Percentiles rank a stretch among this genome's conserved stretches.
Conservation (phyloP, 2,797 vertebrate species). For the Cirrhinus mrigala region DNA sequence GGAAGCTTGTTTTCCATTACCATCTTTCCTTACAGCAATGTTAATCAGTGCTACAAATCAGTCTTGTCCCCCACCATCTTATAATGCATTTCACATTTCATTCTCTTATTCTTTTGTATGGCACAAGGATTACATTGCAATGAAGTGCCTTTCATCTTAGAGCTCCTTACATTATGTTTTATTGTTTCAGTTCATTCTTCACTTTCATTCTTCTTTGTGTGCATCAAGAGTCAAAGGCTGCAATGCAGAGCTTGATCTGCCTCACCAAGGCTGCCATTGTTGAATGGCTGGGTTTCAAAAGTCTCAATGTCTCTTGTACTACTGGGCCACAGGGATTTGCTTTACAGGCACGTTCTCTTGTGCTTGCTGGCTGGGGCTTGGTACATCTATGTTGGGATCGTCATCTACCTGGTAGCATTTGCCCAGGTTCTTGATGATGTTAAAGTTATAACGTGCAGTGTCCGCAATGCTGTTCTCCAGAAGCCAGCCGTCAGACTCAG, state of each 20-base stretch:
- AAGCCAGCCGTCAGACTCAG: constrained; percentile 87
- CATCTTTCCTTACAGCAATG: constrained; percentile 17
- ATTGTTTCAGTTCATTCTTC: neutral
- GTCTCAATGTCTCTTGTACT: constrained; percentile 20
- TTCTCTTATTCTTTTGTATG: constrained; percentile 30
- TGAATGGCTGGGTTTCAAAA: neutral
- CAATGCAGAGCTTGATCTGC: constrained; percentile 17
- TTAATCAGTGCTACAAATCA: neutral
- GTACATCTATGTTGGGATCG: constrained; percentile 82
- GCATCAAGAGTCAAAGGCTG: constrained; percentile 14
- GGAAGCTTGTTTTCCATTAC: constrained; percentile 24
- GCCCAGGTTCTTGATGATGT: constrained; percentile 86
- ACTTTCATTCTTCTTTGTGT: neutral
- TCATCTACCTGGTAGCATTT: constrained; percentile 86
- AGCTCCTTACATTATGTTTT: neutral
- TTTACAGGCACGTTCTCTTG: constrained; percentile 65
- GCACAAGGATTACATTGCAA: constrained; percentile 42
- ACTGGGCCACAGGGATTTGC: constrained; percentile 66
- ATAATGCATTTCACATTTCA: neutral
- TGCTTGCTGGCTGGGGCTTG: constrained; percentile 67
- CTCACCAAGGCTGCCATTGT: constrained; percentile 43
- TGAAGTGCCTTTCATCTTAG: neutral
- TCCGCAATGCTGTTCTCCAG: constrained; percentile 86
- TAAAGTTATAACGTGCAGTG: constrained; percentile 85
- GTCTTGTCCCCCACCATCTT: neutral